phyloP scores from a whole-genome alignment of 2,113 vertebrate species.

The Poeciliopsis turrubarensis region DNA sequence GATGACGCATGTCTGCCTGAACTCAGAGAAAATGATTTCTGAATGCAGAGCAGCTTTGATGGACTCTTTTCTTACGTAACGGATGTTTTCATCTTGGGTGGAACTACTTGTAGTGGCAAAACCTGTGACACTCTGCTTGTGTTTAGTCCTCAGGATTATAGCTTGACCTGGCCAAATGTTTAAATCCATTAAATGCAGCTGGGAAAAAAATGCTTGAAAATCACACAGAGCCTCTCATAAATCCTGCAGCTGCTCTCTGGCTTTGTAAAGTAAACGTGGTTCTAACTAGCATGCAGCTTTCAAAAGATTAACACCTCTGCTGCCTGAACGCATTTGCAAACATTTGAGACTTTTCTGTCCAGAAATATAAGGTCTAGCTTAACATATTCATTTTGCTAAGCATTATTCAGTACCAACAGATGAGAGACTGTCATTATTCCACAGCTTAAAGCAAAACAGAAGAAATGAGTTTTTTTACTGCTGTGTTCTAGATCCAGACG shows the following conservation, averaged over 20 bases:
- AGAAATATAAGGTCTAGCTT: not conserved
- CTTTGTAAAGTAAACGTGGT: slow-evolving; percentile 5
- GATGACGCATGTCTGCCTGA: not conserved
- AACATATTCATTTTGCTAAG: not conserved
- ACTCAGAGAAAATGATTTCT: slow-evolving; percentile 8
- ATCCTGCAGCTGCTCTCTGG: slow-evolving; percentile 16
- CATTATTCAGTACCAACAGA: not conserved
- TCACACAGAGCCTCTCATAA: slow-evolving; percentile 20
- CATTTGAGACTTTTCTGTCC: not conserved
- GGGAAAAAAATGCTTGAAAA: slow-evolving; percentile 31
- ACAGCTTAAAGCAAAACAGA: not conserved
- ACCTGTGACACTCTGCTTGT: slow-evolving; percentile 34
- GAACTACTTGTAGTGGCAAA: slow-evolving; percentile 31
- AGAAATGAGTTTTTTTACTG: not conserved
- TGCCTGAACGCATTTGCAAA: not conserved
- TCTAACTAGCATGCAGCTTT: not conserved
- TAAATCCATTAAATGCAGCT: slow-evolving; percentile 50
- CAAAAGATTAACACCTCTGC: not conserved
- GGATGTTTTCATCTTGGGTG: slow-evolving; percentile 30
- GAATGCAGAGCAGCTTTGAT: slow-evolving; percentile 21
- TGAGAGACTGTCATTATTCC: not conserved
- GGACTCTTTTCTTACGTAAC: slow-evolving; percentile 31
- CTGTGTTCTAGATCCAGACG: no score
- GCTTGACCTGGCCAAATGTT: slow-evolving; percentile 47
- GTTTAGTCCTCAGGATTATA: slow-evolving; percentile 47